Evolutionary conservation across 2,888 invertebrate genomes (phyloP).

Genomic region (Caenorhabditis sp.): DNA sequence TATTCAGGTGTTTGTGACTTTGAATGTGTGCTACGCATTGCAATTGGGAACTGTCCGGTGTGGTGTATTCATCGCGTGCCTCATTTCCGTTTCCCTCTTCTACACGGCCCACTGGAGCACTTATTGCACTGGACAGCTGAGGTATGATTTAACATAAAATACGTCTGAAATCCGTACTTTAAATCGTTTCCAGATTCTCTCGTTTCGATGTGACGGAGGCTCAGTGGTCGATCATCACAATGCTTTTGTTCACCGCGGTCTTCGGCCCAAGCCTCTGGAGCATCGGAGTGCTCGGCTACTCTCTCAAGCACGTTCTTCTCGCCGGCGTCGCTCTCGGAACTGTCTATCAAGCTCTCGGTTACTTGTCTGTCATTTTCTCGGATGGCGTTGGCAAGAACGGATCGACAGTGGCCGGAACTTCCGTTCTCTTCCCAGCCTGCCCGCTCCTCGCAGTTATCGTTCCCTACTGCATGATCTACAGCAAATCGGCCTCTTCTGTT

Average conservation of each 20-base stretch:
- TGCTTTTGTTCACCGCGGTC: conserved; percentile 89
- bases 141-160: conserved; percentile 77
- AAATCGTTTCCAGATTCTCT: conserved; percentile 80
- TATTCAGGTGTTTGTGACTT: conserved; percentile 88
- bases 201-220: conserved; percentile 93
- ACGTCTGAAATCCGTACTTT: no score
- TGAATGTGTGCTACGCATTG: conserved; percentile 93
- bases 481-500: conserved; percentile 84
- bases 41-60: conserved; percentile 92
- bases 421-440: conserved; percentile 95
- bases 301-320: conserved; percentile 76
- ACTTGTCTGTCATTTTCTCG: conserved; percentile 80
- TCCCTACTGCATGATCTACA: conserved; percentile 93
- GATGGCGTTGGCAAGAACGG: conserved; percentile 98
- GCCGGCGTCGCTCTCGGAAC: conserved; percentile 67
- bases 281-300: conserved; percentile 77
- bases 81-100: conserved; percentile 94
- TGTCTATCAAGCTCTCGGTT: conserved; percentile 72
- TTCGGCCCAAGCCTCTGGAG: conserved; percentile 92
- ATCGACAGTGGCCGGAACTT: conserved; percentile 84
- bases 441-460: conserved; percentile 92
- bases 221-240: conserved; percentile 91
- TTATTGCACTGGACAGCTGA: conserved; percentile 89
- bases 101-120: conserved; percentile 99
- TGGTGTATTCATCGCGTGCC: conserved; percentile 96